These are phyloP conservation scores for Todiramphus saurophagus DNA, from an alignment of 2,113 vertebrate genomes.

Conservation along the genomic window DNA sequence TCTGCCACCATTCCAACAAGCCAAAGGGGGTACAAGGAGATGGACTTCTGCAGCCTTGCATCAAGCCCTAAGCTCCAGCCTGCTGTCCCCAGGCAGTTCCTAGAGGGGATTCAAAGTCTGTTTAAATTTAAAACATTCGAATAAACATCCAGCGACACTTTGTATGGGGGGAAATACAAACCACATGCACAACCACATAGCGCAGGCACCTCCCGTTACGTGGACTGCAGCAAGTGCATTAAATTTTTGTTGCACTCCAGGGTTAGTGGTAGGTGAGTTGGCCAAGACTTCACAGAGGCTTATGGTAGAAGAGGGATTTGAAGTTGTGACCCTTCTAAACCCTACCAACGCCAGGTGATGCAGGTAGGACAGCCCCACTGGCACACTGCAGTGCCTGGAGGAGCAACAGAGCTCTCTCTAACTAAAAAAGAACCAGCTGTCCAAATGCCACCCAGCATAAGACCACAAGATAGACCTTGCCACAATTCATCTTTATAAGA, in stretches of 20 bases:
- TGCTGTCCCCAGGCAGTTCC: neutral
- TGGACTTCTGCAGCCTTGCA: too few relatives aligned
- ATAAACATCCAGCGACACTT: accelerated
- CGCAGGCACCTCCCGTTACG: accelerated
- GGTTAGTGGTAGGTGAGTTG: neutral
- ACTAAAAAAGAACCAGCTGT: neutral
- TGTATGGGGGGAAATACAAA: neutral
- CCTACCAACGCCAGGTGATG: accelerated
- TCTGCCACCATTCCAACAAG: neutral
- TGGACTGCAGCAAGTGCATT: too few relatives aligned
- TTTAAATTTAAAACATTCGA: neutral
- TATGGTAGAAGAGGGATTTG: neutral
- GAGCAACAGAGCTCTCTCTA: neutral
- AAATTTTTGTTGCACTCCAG: accelerated
- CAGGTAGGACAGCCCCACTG: neutral
- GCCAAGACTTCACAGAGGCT: neutral
- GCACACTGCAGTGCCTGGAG: neutral
- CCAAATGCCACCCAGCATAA: neutral
- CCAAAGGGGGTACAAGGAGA: neutral
- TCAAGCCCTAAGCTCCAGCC: neutral
- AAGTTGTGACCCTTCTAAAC: neutral
- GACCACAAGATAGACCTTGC: accelerated
- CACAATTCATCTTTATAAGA: accelerated
- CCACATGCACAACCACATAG: accelerated
- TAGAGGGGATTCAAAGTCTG: accelerated